phyloP scores from a whole-genome alignment of 2,113 vertebrate genomes.

The Mus pahari region DNA sequence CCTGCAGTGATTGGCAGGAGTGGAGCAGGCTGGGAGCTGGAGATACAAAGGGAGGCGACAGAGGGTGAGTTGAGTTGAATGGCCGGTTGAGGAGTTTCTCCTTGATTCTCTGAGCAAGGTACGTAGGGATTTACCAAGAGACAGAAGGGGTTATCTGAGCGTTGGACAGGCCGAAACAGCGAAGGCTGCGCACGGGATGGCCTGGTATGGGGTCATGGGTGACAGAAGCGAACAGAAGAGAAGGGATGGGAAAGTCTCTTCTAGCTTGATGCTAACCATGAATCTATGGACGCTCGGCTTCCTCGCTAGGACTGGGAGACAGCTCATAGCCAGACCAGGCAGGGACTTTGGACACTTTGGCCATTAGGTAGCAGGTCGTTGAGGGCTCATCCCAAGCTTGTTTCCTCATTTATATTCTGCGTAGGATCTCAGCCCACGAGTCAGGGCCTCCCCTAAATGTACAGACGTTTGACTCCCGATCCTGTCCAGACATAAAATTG shows the following conservation, averaged over 20 bases:
- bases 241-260: accelerated
- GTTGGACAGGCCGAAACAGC: accelerated
- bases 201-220: not conserved
- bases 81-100: accelerated
- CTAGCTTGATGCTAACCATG: not conserved
- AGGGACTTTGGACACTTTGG: not conserved
- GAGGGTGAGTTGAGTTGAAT: accelerated
- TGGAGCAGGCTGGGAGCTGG: not conserved
- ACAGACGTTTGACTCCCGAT: not conserved
- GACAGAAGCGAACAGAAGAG: too few species aligned
- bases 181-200: not conserved
- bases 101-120: too few species aligned
- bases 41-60: accelerated
- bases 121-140: too few species aligned
- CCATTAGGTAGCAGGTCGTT: too few species aligned
- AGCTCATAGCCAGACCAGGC: accelerated
- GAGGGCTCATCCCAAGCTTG: not conserved
- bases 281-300: too few species aligned
- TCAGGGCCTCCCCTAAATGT: not conserved
- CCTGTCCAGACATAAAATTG: not conserved
- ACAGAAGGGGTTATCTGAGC: too few species aligned
- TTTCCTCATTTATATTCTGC: not conserved
- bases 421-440: not conserved
- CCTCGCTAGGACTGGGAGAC: not conserved
- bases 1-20: not conserved